Conservation (phyloP, 2,113 vertebrate genomes). For the Ptyas mucosa region DNA sequence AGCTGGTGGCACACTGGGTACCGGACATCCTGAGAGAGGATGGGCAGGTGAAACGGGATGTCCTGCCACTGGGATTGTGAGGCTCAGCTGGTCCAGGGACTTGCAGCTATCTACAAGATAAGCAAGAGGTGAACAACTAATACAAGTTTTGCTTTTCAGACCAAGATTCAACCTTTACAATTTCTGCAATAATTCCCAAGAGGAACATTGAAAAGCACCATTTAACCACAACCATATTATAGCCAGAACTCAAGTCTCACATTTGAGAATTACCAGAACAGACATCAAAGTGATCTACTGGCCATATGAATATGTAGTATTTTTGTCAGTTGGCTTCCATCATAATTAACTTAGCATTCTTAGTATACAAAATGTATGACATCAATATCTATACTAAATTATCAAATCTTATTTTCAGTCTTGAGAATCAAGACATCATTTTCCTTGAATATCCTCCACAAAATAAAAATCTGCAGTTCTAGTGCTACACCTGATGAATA, state of each 20-base stretch:
- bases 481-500: neutral
- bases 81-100: constrained; percentile 85
- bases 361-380: neutral
- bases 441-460: neutral
- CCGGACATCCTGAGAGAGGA: constrained; percentile 90
- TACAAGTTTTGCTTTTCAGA: neutral
- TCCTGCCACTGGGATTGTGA: constrained; percentile 81
- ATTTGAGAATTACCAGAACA: fast-evolving
- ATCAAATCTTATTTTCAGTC: neutral
- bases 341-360: neutral
- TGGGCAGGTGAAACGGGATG: constrained; percentile 83
- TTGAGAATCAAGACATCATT: neutral
- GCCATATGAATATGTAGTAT: neutral
- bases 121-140: neutral
- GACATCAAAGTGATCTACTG: neutral
- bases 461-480: neutral
- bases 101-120: constrained; percentile 71
- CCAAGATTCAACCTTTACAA: neutral
- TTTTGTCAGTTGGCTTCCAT: constrained; percentile 6
- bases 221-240: neutral
- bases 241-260: neutral
- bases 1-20: constrained; percentile 89
- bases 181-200: neutral
- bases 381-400: neutral
- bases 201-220: neutral